Percentiles rank a stretch among this genome's conserved stretches.
These are phyloP conservation scores for Orientallactaga bullata DNA, from an alignment of 2,113 vertebrate genomes.

Conservation along the genomic window DNA sequence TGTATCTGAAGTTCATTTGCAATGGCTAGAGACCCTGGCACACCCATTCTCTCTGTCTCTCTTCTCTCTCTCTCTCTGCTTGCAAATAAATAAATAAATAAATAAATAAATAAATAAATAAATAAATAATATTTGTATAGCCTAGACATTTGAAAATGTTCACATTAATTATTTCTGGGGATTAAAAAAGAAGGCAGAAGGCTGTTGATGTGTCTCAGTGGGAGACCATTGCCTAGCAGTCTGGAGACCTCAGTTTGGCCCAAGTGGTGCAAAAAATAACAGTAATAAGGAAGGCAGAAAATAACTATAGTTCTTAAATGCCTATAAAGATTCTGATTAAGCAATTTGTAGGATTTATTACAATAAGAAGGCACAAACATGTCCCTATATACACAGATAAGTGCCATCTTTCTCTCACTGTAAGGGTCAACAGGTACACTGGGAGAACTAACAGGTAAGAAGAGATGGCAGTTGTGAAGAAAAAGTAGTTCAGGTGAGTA, in stretches of 20 bases:
- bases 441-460: background rate
- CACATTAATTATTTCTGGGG: background rate
- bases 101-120: no score
- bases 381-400: background rate
- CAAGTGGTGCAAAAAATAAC: background rate
- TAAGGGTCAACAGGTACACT: background rate
- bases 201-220: background rate
- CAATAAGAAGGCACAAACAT: background rate
- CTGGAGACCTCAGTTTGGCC: background rate
- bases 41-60: no score
- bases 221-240: background rate
- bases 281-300: background rate
- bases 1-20: no score
- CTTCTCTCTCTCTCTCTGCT: no score
- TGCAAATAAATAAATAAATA: no score
- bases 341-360: slow-evolving; percentile 3
- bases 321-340: background rate
- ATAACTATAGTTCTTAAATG: background rate
- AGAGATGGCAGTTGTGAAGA: background rate
- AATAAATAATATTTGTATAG: background rate
- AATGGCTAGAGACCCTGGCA: no score
- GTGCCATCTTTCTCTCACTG: background rate
- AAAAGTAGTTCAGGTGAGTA: background rate
- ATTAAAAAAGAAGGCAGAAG: slow-evolving; percentile 1
- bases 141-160: slow-evolving; percentile 28